Evolutionary conservation across 2,888 invertebrate genomes (phyloP), one percentile per base, ranked within the genome.

Genomic region (Diarsia brunnea): DNA sequence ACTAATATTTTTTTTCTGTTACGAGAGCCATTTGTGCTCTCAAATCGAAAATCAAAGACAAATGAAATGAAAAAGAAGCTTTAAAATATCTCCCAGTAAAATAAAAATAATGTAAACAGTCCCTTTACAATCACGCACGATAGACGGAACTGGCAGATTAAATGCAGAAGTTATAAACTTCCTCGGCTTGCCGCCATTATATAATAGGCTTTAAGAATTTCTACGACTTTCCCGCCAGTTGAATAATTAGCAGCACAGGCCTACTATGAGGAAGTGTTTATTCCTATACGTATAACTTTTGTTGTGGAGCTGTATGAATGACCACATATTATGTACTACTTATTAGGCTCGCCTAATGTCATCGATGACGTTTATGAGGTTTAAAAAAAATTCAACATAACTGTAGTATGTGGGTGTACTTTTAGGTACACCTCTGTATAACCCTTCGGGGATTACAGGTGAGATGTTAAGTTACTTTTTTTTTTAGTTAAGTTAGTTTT

Each of bases 191-290:
- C 38, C 65, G 55, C 61, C 27, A 71, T 76, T 75, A 63, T n/a
- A n/a, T n/a, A n/a, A n/a, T 19, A 63, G 38, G 19, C 43, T 69
- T 61, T 24, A 16, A 61, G 67, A 74, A 81, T 69, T 61, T 81
- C 82, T 71, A 66, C 55, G 64, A 75, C 51, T 69, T 84, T 58
- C 70, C 71, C 47, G 49, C 60, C 53, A 24, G 19, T 60, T 69
- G 43, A 69, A 75, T 75, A 69, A 71, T 84, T 84, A 80, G 31
- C 60, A 21, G 53, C 70, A 51, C 51, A 3, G 47, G 49, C 31
- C 38, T 64, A 55, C 65, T 51, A 70, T 61, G 38, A 60, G 85
- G 64, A 82, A 82, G 63, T 72, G 38, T 47, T 49, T 70, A 65
- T n/a, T 11, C 0, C n/a, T n/a, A 43, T 14, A 61, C n/a, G 38